Evolutionary conservation across 2,113 vertebrate species (phyloP).

Genomic region (Rhynchomys soricoides): DNA sequence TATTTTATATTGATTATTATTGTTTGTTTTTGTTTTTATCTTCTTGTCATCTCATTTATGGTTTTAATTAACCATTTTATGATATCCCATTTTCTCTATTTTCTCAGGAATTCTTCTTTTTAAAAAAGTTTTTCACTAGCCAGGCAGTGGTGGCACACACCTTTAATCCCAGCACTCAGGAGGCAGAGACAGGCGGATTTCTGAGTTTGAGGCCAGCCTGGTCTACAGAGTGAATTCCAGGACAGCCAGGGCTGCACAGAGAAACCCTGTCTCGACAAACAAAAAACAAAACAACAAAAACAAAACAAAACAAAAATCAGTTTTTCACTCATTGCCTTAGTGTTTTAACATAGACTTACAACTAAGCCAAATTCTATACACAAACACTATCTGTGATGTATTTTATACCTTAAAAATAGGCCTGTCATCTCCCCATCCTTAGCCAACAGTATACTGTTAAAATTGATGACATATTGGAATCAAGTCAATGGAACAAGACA

Average conservation of each 20-base stretch:
- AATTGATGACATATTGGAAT: background rate
- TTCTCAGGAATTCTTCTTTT: background rate
- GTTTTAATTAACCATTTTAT: background rate
- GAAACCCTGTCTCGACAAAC: no score
- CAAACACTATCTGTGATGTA: background rate
- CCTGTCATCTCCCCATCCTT: background rate
- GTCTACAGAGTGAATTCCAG: no score
- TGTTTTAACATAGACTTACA: background rate
- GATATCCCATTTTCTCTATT: background rate
- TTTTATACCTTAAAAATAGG: background rate
- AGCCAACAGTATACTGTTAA: background rate
- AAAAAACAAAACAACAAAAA: no score
- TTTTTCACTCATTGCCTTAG: background rate
- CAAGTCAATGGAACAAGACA: constrained; percentile 9
- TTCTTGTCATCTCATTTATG: background rate
- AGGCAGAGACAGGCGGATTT: no score
- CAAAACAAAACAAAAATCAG: no score
- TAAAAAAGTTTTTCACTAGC: no score
- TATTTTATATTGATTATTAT: background rate
- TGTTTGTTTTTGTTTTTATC: background rate
- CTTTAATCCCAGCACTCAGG: no score
- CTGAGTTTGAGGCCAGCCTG: no score
- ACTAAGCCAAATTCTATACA: background rate
- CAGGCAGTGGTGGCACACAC: no score
- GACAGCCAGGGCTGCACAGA: no score